phyloP scores from a whole-genome alignment of 2,113 vertebrate species.

The Casuarius casuarius region DNA sequence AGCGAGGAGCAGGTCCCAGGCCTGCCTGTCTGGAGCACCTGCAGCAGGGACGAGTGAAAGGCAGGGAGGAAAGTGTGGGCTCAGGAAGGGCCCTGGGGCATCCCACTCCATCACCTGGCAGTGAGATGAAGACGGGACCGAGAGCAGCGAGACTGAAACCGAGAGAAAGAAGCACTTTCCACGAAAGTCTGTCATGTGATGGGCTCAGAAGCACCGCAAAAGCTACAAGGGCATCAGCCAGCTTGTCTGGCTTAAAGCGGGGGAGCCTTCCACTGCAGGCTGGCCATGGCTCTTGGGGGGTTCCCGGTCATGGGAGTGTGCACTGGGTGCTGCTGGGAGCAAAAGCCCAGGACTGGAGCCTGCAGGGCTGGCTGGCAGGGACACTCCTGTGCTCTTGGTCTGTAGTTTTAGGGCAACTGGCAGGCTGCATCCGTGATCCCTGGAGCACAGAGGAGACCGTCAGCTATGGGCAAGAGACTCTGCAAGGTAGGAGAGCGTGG shows the following conservation, averaged over 20 bases:
- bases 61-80: not conserved
- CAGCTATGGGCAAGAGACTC: not conserved
- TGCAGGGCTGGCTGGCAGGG: not conserved
- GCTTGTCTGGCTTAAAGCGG: rapidly evolving
- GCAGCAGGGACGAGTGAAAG: not conserved
- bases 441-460: not conserved
- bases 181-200: not conserved
- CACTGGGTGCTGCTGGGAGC: not conserved
- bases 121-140: not conserved
- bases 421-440: not conserved
- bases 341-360: not conserved
- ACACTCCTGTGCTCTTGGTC: not conserved
- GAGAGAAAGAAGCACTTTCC: not conserved
- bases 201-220: not conserved
- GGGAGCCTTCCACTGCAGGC: rapidly evolving
- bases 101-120: not conserved
- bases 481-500: not conserved
- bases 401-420: constrained; percentile 4
- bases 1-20: not conserved
- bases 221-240: not conserved
- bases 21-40: not conserved
- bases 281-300: not conserved
- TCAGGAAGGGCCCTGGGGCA: rapidly evolving
- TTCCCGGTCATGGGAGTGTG: not conserved
- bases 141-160: rapidly evolving